These are phyloP conservation scores for Nemotelus pantherinus DNA, from an alignment of 2,888 invertebrate genomes.

Conservation along the genomic window DNA sequence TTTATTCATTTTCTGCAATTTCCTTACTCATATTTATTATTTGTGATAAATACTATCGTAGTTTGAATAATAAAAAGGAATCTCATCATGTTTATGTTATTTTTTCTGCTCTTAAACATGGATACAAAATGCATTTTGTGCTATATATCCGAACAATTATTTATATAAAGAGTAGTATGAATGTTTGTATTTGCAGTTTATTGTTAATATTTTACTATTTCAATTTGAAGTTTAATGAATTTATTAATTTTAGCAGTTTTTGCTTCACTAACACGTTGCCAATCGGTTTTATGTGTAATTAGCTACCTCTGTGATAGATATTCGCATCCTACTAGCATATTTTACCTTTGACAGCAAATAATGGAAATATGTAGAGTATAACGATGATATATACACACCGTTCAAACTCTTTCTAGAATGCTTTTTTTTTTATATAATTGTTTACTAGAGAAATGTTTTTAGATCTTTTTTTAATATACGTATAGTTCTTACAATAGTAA, in stretches of 20 bases:
- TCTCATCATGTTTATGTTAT: constrained; percentile 40
- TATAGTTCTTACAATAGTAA: constrained; percentile 59
- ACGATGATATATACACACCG: constrained; percentile 8
- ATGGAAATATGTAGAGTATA: constrained; percentile 32
- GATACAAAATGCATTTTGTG: constrained; percentile 49
- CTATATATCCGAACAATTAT: constrained; percentile 51
- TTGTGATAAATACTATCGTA: constrained; percentile 40
- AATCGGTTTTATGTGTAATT: background rate
- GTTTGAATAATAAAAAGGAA: constrained; percentile 41
- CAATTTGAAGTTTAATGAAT: constrained; percentile 10
- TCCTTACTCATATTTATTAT: constrained; percentile 27
- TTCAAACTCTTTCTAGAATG: background rate
- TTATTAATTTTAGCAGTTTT: constrained; percentile 1
- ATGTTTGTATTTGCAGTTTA: constrained; percentile 8
- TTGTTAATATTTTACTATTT: background rate
- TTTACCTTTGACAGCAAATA: constrained; percentile 5
- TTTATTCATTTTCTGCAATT: background rate
- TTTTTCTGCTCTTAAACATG: constrained; percentile 23
- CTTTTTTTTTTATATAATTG: constrained; percentile 2
- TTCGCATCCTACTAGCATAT: background rate
- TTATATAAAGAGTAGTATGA: constrained; percentile 16
- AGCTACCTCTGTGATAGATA: background rate
- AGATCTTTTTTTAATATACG: constrained; percentile 51
- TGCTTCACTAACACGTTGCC: constrained; percentile 18
- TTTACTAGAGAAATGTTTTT: constrained; percentile 48